A percentile compares a stretch with the other conserved stretches of the same genome.
Evolutionary conservation across 2,797 vertebrate species (phyloP).

Genomic region (Mionectes olivaceus): DNA sequence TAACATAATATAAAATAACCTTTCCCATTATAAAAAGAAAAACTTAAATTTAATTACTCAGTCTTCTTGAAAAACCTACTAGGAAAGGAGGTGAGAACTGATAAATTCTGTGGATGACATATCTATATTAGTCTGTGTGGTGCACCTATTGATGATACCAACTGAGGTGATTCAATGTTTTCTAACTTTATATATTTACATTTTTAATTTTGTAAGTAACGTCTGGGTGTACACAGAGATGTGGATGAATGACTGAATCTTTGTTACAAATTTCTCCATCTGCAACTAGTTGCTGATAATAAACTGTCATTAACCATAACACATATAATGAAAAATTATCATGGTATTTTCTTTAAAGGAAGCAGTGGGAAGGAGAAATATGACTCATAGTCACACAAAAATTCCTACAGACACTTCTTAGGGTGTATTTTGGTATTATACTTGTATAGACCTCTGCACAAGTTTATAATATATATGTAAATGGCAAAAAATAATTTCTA

Average conservation of each 20-base stretch:
- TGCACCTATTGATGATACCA: neutral
- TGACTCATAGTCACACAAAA: constrained; percentile 4
- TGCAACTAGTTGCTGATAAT: neutral
- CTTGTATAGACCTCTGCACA: neutral
- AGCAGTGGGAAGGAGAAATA: neutral
- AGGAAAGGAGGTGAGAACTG: neutral
- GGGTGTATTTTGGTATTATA: neutral
- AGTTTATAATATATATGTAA: neutral
- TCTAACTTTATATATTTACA: neutral
- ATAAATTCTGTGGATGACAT: neutral
- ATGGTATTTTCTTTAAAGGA: neutral
- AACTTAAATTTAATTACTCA: neutral
- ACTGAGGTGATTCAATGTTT: neutral
- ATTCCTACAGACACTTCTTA: neutral
- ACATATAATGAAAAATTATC: neutral
- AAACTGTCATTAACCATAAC: neutral
- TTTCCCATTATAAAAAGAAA: neutral
- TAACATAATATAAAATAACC: neutral
- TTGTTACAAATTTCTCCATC: neutral
- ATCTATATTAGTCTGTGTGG: neutral
- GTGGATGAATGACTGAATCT: neutral
- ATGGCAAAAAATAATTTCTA: neutral
- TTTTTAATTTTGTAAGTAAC: neutral
- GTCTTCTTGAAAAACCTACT: neutral
- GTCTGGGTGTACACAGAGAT: neutral